phyloP scores from a whole-genome alignment of 2,888 invertebrate species.

The Sipunculus nudus region DNA sequence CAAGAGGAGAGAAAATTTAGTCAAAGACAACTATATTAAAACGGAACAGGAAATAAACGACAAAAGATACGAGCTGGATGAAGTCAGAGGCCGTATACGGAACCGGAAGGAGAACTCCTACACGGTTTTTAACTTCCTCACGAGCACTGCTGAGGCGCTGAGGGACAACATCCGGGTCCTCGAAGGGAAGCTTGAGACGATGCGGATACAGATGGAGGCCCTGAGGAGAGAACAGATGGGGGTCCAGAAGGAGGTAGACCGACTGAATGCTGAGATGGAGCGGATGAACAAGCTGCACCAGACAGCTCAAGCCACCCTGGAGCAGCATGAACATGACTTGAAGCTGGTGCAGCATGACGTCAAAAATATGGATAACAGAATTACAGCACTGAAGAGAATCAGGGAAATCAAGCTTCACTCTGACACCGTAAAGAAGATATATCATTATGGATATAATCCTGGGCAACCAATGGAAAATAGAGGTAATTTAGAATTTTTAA shows the following conservation, averaged over 20 bases:
- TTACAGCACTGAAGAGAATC: slow-evolving; percentile 48
- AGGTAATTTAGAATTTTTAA: slow-evolving; percentile 33
- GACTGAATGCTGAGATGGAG: slow-evolving; percentile 25
- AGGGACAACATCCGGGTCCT: slow-evolving; percentile 42
- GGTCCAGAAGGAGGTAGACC: slow-evolving; percentile 36
- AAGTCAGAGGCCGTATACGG: slow-evolving; percentile 1
- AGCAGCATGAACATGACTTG: slow-evolving; percentile 39
- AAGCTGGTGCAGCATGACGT: slow-evolving; percentile 26
- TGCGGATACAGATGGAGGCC: slow-evolving; percentile 5
- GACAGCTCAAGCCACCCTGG: slow-evolving; percentile 36
- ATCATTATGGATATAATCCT: slow-evolving; percentile 46
- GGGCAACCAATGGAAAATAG: slow-evolving; percentile 44
- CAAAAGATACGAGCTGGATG: slow-evolving; percentile 17
- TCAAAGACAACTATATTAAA: slow-evolving; percentile 3
- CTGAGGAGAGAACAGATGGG: slow-evolving; percentile 8
- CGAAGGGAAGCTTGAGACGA: slow-evolving; percentile 22
- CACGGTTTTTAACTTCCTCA: slow-evolving; percentile 15
- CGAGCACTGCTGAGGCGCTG: slow-evolving; percentile 42
- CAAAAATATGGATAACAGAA: slow-evolving; percentile 42
- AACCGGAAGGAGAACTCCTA: slow-evolving; percentile 16
- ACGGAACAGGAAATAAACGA: slow-evolving; percentile 4
- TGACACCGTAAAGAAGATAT: slow-evolving; percentile 48
- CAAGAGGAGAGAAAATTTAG: slow-evolving; percentile 4
- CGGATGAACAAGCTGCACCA: slow-evolving; percentile 38
- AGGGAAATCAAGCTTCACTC: slow-evolving; percentile 50